Evolutionary conservation across 2,888 invertebrate species (phyloP).

Genomic region (Tyria jacobaeae): DNA sequence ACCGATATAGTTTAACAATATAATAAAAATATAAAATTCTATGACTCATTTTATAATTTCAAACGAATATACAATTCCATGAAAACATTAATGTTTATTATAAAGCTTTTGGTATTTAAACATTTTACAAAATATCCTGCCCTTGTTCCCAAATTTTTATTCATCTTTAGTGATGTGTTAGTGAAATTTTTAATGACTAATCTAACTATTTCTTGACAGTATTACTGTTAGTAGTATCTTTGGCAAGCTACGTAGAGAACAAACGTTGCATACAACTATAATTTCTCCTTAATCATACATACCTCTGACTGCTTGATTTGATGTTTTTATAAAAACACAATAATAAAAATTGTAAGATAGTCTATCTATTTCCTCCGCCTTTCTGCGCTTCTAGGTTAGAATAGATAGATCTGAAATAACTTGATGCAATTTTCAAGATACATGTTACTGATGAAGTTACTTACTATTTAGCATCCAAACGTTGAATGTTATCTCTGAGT

Average conservation of each 20-base stretch:
- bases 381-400: too few relatives aligned
- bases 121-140: too few relatives aligned
- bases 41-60: not conserved
- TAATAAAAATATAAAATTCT: not conserved
- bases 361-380: too few relatives aligned
- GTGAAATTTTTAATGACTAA: not conserved
- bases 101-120: too few relatives aligned
- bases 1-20: not conserved
- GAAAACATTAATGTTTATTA: not conserved
- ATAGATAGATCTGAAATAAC: too few relatives aligned
- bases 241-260: conserved; percentile 21
- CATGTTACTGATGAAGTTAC: too few relatives aligned
- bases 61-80: not conserved
- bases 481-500: too few relatives aligned
- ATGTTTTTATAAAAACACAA: conserved; percentile 12
- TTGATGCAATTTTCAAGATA: too few relatives aligned
- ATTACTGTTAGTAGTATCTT: conserved; percentile 18
- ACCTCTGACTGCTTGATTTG: conserved; percentile 36
- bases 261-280: conserved; percentile 37
- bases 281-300: conserved; percentile 34
- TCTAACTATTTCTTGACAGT: not conserved
- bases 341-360: not conserved
- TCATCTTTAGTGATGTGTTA: too few relatives aligned
- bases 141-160: too few relatives aligned
- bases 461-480: too few relatives aligned